Evolutionary conservation across 2,888 invertebrate genomes (phyloP), one percentile per base, ranked within the genome.

Genomic region (Stenodema calcarata): DNA sequence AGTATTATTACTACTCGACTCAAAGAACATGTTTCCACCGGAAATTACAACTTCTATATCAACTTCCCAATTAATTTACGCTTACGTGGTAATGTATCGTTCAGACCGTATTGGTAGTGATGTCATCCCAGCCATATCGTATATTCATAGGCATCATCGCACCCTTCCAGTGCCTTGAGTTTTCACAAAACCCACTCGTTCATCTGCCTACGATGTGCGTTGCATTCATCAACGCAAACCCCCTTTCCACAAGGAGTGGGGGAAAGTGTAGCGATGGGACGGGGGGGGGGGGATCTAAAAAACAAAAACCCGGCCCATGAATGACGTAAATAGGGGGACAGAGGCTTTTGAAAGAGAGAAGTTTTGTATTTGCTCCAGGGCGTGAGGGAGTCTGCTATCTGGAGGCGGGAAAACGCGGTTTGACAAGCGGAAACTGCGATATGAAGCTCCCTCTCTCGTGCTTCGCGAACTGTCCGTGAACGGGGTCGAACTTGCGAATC

Each of bases 361-460:
- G 69, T 82, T 82, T 82, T 35, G 69, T 82, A 69, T 82, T 82
- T 82, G 82, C 54, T 28, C 50, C 62, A 18, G n/a, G 69, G 14
- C 62, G 62, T 23, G 75, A 41, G 78, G 78, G 78, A 18, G 78
- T 14, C 41, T 27, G 78, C 78, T 78, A 78, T 78, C 78, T 35
- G 18, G 73, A 73, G 41, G 78, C 78, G 78, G 78, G n/a, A 44
- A 62, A 62, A 23, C 62, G 62, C 23, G 23, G 62, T 62, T 78
- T 82, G 82, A 82, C 82, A 62, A 41, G 82, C 82, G 82, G 82
- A 82, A 82, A 23, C 69, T 41, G 82, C 82, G 82, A 82, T 82
- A 82, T 35, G 82, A 30, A 35, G 14, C 35, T 30, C 54, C 41
- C 42, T 30, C n/a, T 28, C 6, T 14, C 23, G 14, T 9, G 54